A percentile compares a stretch with the other conserved stretches of the same genome.
These are phyloP conservation scores for chimpanzee (Pan troglodytes) DNA, from an alignment of 2,113 vertebrate genomes.

Conservation along the genomic window NHGRI_mPanTro3-v2.1_pri NC_072398.2:197079501-197080000, in stretches of 20 bases:
- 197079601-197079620: not conserved
- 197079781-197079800: not conserved
- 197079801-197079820: not conserved
- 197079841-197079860: no score
- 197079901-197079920: not conserved
- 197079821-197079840: not conserved
- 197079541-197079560: not conserved
- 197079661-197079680: not conserved
- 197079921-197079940: not conserved
- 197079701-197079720: not conserved
- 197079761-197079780: not conserved
- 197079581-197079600: not conserved
- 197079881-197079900: not conserved
- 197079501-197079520: not conserved
- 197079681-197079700: not conserved
- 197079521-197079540: not conserved
- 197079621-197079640: not conserved
- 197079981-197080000: not conserved
- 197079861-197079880: not conserved
- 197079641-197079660: not conserved
- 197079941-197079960: not conserved
- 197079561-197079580: not conserved
- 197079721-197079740: not conserved
- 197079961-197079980: not conserved
- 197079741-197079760: not conserved